Base-by-base conservation (phyloP, 2,888 invertebrate genomes). In the Epinotia nisella region DNA sequence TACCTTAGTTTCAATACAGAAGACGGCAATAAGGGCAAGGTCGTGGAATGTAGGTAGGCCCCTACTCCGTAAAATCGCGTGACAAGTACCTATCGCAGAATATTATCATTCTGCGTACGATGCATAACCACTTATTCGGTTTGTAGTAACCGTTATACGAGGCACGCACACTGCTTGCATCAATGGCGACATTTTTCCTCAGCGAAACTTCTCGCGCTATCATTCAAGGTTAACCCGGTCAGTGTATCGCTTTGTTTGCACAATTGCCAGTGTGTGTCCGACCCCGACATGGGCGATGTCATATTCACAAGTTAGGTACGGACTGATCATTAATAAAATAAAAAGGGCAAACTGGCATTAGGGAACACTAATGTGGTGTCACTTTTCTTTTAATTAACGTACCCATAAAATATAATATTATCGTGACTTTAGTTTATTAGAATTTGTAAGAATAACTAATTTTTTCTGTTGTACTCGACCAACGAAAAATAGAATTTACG, bases 171-270 rank as follows among this genome's bases (percentile, higher is more conserved):
- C 87, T 79, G 87, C 85, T 76, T 91, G 92, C 92, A 90, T 92
- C 92, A 92, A 92, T 92, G 92, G 89, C 91, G 91, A 92, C 89
- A 92, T 92, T 93, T 93, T 92, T 92, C 89, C 89, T 84, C 83
- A 82, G 90, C 90, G 90, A 91, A 92, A 92, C 90, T 90, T 85
- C 82, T 87, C 87, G 82, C 88, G 90, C 90, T 91, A 91, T 92
- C 90, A 92, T 92, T 92, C 90, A 91, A 89, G 88, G 91, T 85
- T 93, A 91, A 93, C 93, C 92, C 90, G 93, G 93, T 93, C 91
- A 93, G 86, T 86, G 86, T 83, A 85, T 82, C 85, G 89, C 89
- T 89, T 92, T 92, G 91, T 92, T 90, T 90, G 89, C 88, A 87
- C 82, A 85, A 86, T 79, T 81, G 85, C 84, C 82, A 82, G 83